Conservation (phyloP, 2,113 vertebrate genomes). For the Numida meleagris region DNA sequence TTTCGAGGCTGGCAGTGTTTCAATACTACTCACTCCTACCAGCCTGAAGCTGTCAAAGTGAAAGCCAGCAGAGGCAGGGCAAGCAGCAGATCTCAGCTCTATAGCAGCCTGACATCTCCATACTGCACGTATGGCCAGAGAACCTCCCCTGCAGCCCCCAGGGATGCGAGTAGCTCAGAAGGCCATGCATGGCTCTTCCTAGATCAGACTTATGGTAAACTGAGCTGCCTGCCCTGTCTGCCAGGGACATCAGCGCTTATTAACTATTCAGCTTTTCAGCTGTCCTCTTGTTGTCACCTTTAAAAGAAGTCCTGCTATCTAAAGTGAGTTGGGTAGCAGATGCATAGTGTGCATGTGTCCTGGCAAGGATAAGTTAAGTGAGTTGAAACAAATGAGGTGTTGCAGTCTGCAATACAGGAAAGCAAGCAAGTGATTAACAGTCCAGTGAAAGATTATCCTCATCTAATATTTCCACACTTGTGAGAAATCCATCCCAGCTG, state of each 20-base stretch:
- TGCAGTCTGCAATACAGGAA: conserved; percentile 40
- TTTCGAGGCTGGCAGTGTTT: background rate
- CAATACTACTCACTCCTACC: background rate
- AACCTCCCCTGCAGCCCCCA: background rate
- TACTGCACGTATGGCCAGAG: background rate
- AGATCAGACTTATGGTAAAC: background rate
- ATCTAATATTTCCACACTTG: conserved; percentile 63
- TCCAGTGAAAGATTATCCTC: conserved; percentile 65
- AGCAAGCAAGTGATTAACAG: conserved; percentile 47
- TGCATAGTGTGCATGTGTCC: background rate
- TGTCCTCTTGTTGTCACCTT: background rate
- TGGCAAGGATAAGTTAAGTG: conserved; percentile 34
- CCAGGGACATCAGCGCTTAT: background rate
- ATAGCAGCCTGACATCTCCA: background rate
- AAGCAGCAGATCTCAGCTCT: background rate
- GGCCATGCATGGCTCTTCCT: background rate
- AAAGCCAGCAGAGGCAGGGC: background rate
- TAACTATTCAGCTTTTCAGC: conserved; percentile 17
- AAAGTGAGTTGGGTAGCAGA: background rate
- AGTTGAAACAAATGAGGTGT: conserved; percentile 64
- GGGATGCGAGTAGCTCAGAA: background rate
- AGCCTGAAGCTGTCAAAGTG: background rate
- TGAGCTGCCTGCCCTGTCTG: background rate
- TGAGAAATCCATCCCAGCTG: conserved; percentile 61
- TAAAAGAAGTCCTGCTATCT: background rate